Conservation (phyloP, 2,888 invertebrate species). For the Epirrita christyi region DNA sequence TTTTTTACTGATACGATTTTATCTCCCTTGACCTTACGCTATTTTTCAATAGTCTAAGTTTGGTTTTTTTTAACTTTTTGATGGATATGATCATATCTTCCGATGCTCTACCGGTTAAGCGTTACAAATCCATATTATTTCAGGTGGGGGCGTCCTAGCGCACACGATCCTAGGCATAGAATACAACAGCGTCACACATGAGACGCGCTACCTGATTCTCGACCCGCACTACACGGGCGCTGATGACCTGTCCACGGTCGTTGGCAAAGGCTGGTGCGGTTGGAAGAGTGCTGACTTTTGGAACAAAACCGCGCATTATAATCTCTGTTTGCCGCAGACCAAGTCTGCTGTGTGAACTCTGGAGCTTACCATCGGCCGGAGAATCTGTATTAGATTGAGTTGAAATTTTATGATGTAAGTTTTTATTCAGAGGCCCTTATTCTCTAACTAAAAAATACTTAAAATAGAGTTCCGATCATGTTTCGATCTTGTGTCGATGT, state of each 20-base stretch:
- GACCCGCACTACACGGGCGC: slow-evolving; percentile 99
- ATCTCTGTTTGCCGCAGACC: slow-evolving; percentile 95
- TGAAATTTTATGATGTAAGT: not conserved
- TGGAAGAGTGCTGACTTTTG: slow-evolving; percentile 98
- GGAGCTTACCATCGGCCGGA: not conserved
- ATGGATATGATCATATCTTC: too few relatives aligned
- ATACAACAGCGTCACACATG: slow-evolving; percentile 91
- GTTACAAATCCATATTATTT: not conserved
- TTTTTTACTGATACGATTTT: too few relatives aligned
- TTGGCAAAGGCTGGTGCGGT: slow-evolving; percentile 97
- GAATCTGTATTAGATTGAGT: too few relatives aligned
- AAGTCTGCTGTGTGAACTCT: slow-evolving; percentile 60
- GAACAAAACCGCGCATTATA: slow-evolving; percentile 97
- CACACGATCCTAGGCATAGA: slow-evolving; percentile 99
- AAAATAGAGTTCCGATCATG: too few relatives aligned
- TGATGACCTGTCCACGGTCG: slow-evolving; percentile 90
- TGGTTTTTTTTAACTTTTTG: too few relatives aligned
- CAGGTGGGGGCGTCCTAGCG: slow-evolving; percentile 98
- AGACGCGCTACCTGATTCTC: slow-evolving; percentile 95
- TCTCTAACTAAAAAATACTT: too few relatives aligned
- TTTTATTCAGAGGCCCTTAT: too few relatives aligned
- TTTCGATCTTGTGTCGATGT: too few relatives aligned
- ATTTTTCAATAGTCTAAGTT: too few relatives aligned
- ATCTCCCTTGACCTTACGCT: too few relatives aligned
- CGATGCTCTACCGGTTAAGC: too few relatives aligned